Conservation (phyloP, 2,797 vertebrate species). For the Parauchenoglanis ngamensis region DNA sequence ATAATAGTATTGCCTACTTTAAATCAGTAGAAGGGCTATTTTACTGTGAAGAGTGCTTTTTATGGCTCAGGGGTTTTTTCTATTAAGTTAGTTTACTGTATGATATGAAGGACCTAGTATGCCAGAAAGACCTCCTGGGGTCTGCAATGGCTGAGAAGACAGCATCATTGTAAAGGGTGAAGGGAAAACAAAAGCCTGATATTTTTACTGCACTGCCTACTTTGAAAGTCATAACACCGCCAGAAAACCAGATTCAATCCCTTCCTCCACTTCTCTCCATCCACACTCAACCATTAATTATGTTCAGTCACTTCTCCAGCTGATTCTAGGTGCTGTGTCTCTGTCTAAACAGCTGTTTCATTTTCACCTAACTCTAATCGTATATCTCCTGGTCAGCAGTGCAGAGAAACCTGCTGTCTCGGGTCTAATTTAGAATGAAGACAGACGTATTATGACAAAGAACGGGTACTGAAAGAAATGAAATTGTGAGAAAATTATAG, state of each 20-base stretch:
- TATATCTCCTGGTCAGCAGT: slow-evolving; percentile 19
- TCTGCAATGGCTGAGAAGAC: not conserved
- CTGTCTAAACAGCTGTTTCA: not conserved
- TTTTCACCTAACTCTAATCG: slow-evolving; percentile 15
- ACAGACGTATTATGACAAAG: slow-evolving; percentile 17
- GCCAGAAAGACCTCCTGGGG: not conserved
- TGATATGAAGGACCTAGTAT: slow-evolving; percentile 1
- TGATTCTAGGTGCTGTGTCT: slow-evolving; percentile 8
- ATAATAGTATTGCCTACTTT: not conserved
- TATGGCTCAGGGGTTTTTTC: not conserved
- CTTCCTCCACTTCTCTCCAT: not conserved
- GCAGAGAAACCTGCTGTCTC: slow-evolving; percentile 17
- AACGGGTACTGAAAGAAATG: slow-evolving; percentile 12
- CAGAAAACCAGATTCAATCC: not conserved
- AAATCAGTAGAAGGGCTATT: not conserved
- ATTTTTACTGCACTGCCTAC: slow-evolving; percentile 22
- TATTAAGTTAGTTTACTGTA: slow-evolving; percentile 11
- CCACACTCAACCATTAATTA: slow-evolving; percentile 7
- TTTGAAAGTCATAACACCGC: slow-evolving; percentile 18
- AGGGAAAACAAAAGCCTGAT: slow-evolving; percentile 19
- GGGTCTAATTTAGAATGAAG: slow-evolving; percentile 39
- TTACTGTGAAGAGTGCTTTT: not conserved
- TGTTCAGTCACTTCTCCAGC: not conserved
- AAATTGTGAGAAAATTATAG: slow-evolving; percentile 24
- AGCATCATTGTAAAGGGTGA: not conserved